These are phyloP conservation scores for Lycopodina hypogea DNA, from an alignment of 37 sponge, comb jelly and placozoan genomes.

Conservation along the genomic window DNA sequence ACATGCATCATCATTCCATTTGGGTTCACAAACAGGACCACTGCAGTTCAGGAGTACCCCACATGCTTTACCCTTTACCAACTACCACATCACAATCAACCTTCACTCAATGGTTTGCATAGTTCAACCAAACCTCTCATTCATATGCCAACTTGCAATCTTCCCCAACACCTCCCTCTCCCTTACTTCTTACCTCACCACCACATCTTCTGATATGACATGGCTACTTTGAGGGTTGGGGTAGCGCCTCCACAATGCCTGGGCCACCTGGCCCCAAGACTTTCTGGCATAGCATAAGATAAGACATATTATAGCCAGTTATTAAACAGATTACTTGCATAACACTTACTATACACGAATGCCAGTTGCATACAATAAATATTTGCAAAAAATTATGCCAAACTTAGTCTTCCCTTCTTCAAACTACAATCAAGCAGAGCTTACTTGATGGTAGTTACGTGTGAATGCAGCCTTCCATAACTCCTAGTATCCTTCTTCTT, in stretches of 20 bases:
- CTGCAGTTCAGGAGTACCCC: no score
- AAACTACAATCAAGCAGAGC: neutral
- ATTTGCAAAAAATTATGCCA: no score
- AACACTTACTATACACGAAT: neutral
- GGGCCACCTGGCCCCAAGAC: conserved; percentile 65
- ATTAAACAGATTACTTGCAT: neutral
- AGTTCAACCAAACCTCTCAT: no score
- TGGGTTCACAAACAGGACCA: no score
- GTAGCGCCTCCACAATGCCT: conserved; percentile 74
- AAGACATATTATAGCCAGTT: neutral
- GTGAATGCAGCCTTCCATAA: neutral
- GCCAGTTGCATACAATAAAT: neutral
- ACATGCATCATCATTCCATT: no score
- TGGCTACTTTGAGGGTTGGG: conserved; percentile 89
- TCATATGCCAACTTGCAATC: no score
- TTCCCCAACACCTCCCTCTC: no score
- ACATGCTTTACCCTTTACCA: no score
- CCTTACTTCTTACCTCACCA: conserved; percentile 54
- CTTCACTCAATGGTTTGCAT: no score
- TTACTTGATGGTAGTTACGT: conserved; percentile 16
- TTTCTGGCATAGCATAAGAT: conserved; percentile 23
- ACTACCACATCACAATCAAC: no score
- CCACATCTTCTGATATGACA: conserved; percentile 79
- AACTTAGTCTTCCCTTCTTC: no score
- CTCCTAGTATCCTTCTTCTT: conserved; percentile 4